Base-by-base conservation (phyloP, 2,113 vertebrate species). In the Puffinus mauretanicus region DNA sequence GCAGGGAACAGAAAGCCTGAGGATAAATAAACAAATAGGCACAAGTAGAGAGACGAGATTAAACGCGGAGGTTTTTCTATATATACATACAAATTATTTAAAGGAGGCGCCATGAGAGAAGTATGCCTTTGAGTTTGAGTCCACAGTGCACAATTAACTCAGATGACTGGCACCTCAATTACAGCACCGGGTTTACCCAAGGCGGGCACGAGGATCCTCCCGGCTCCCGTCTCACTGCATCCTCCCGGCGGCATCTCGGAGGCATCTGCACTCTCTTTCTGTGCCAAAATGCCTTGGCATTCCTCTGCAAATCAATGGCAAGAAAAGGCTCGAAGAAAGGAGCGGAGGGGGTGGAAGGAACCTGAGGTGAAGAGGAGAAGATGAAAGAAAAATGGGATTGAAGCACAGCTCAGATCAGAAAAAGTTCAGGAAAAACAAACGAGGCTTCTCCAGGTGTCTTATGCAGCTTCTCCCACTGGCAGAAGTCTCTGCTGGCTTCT, bases 1-100 rank as follows among this genome's bases (percentile, higher is more conserved):
- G 38, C 90, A 14, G 89, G 95, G 78, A 95, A 73, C 64, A 5
- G 80, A 66, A 58, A 82, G 93, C 97, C 93, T 1, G 78, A 88
- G 93, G 93, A 70, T 7, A 73, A 87, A 95, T 84, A 94, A 95
- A 95, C 91, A 97, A 97, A 93, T 42, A 30, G 36, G 82, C 67
- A 87, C 66, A 65, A 79, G 83, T 52, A 61, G 89, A 69, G 83
- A 95, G 95, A 38, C 0, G 7, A 96, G 93, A 96, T 95, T 21
- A 96, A 95, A 94, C 30, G 0, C 54, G 0, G 13, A 73, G 61
- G 12, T 16, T 26, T 51, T 25, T 55, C 38, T 90, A 27, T 55
- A 67, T 73, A 55, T 42, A 51, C 66, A 95, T 38, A 80, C 62
- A 78, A 83, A 91, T 71, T 51, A 93, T 94, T 81, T 47, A 29